Evolutionary conservation across 37 sponge, comb jelly and placozoan genomes (phyloP).

Genomic region (Aplysina aerophoba): DNA sequence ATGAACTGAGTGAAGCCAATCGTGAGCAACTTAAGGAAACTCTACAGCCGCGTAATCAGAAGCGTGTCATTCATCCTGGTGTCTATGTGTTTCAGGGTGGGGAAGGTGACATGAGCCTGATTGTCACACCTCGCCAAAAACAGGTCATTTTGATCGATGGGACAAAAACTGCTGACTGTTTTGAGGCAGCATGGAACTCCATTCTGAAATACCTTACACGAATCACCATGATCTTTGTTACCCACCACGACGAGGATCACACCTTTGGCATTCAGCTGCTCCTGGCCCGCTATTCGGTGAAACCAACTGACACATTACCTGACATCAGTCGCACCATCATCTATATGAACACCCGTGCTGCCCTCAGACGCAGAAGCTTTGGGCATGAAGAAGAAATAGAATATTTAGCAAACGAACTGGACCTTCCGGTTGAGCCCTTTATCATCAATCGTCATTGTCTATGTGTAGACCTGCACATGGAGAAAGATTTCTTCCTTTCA

Average conservation of each 20-base stretch:
- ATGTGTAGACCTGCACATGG: too few species aligned
- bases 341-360: neutral
- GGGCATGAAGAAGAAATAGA: neutral
- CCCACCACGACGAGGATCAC: neutral
- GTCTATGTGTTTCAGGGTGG: conserved; percentile 21
- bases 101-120: conserved; percentile 1
- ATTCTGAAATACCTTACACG: neutral
- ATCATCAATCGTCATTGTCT: too few species aligned
- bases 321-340: neutral
- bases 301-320: neutral
- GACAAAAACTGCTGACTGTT: neutral
- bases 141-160: neutral
- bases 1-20: too few species aligned
- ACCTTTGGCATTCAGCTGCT: conserved; percentile 17
- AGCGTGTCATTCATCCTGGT: neutral
- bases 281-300: neutral
- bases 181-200: neutral
- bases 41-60: too few species aligned
- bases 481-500: neutral
- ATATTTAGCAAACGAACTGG: neutral
- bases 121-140: neutral
- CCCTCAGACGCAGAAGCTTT: neutral
- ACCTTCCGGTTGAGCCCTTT: too few species aligned
- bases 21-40: too few species aligned
- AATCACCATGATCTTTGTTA: neutral